These are phyloP conservation scores for Thymelicus lineola DNA, from an alignment of 2,888 invertebrate genomes.

Conservation along the genomic window DNA sequence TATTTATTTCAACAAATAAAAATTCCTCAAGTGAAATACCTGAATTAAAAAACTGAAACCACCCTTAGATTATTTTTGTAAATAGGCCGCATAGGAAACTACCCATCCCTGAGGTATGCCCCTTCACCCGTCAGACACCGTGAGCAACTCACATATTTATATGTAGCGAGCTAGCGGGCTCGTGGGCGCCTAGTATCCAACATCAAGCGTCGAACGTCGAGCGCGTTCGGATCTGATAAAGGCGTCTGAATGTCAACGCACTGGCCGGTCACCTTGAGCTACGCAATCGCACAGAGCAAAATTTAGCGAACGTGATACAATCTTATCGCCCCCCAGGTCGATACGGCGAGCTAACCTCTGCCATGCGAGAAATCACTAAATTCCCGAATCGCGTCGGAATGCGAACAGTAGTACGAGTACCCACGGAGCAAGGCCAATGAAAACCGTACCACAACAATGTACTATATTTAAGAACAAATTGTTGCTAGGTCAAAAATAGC, in stretches of 20 bases:
- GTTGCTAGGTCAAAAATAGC: no score
- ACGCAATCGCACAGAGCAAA: constrained; percentile 57
- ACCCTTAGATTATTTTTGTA: no score
- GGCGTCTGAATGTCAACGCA: constrained; percentile 81
- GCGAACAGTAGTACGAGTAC: background rate
- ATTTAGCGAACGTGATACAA: constrained; percentile 68
- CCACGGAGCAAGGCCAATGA: background rate
- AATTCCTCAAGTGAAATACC: no score
- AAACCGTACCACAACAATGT: background rate
- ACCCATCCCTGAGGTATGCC: no score
- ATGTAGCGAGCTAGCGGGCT: no score
- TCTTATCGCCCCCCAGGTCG: constrained; percentile 42
- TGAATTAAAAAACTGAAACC: no score
- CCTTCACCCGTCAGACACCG: no score
- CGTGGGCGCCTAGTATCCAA: no score
- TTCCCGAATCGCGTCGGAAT: background rate
- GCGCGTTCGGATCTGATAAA: constrained; percentile 66
- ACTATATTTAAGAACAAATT: no score
- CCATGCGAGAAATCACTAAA: constrained; percentile 7
- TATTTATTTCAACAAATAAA: no score
- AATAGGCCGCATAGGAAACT: no score
- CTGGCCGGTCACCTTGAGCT: constrained; percentile 78
- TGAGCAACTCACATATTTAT: background rate
- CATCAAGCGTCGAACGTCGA: constrained; percentile 45
- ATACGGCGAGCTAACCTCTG: constrained; percentile 36